Evolutionary conservation across 2,113 vertebrate species (phyloP).

Genomic region (Grammomys dolichurus): DNA sequence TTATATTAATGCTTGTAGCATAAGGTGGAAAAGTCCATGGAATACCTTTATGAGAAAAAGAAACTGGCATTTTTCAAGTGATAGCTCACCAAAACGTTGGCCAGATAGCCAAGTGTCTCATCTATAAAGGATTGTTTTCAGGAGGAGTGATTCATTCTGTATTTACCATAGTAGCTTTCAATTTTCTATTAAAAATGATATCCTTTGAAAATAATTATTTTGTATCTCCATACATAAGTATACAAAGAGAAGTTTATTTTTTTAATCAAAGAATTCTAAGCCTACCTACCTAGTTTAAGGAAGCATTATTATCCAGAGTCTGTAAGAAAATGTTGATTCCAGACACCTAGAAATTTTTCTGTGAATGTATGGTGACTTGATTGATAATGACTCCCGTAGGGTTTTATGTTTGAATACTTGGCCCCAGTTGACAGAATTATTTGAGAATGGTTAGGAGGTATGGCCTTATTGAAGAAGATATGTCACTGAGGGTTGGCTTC

Average conservation of each 20-base stretch:
- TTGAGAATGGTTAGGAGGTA: neutral
- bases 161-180: conserved; percentile 8
- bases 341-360: neutral
- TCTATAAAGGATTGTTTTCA: neutral
- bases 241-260: neutral
- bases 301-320: neutral
- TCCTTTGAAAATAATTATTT: neutral
- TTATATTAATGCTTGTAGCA: neutral
- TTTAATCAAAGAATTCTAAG: neutral
- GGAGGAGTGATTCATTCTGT: neutral
- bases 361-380: neutral
- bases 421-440: neutral
- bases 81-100: neutral
- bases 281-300: neutral
- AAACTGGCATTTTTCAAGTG: neutral
- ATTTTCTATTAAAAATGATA: neutral
- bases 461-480: neutral
- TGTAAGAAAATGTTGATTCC: neutral
- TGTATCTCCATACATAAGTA: neutral
- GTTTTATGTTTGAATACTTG: neutral
- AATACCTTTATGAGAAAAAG: conserved; percentile 35
- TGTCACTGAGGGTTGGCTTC: neutral
- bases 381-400: too few relatives aligned
- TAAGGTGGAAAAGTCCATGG: neutral
- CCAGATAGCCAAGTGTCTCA: neutral